Conservation (phyloP, 2,888 invertebrate genomes). For the Choreutis nemorana region DNA sequence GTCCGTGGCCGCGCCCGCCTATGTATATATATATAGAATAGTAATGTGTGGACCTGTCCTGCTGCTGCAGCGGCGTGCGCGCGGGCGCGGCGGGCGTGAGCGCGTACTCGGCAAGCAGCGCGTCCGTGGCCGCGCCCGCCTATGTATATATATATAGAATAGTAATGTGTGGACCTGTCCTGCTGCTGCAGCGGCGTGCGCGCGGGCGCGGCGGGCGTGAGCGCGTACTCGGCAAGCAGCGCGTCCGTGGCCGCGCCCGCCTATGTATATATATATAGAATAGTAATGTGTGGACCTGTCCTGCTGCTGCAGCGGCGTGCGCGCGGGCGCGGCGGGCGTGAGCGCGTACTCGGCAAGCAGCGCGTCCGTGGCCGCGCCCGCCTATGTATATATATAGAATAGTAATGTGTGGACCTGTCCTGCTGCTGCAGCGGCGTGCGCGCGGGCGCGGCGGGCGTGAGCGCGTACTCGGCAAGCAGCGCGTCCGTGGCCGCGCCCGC, state of each 20-base stretch:
- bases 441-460: conserved; percentile 71
- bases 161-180: too few species aligned
- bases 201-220: conserved; percentile 43
- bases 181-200: background rate
- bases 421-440: conserved; percentile 83
- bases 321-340: background rate
- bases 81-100: conserved; percentile 75
- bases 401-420: conserved; percentile 57
- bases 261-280: too few species aligned
- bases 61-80: conserved; percentile 81
- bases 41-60: conserved; percentile 61
- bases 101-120: conserved; percentile 85
- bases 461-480: conserved; percentile 84
- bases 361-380: conserved; percentile 31
- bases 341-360: conserved; percentile 71
- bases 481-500: conserved; percentile 78
- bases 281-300: too few species aligned
- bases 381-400: background rate
- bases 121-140: conserved; percentile 80
- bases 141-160: too few species aligned
- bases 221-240: conserved; percentile 84
- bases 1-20: conserved; percentile 75
- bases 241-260: conserved; percentile 81
- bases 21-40: background rate
- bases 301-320: too few species aligned